Base-by-base conservation (phyloP, 2,888 invertebrate species). In the Ophioninae sp. region DNA sequence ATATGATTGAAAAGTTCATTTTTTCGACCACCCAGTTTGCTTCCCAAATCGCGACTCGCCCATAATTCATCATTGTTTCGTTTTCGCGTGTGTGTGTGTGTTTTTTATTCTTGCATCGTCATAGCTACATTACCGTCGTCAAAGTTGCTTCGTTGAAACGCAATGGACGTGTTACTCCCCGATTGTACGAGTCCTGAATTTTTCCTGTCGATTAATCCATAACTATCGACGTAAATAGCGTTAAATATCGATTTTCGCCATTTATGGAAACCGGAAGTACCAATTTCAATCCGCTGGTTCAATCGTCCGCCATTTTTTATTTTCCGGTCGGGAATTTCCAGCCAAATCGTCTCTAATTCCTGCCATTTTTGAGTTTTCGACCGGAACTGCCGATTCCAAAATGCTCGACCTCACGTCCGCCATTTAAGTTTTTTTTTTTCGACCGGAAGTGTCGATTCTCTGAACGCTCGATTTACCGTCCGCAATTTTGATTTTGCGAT, bases 1-100 rank as follows among this genome's bases (percentile, higher is more conserved):
- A 63, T 30, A 30, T 58, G 61, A 78, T 76, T 6, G 73, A 69
- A 39, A 23, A 68, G 63, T 68, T 23, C 41, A 37, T 65, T 30
- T 10, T 30, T 22, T 8, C 17, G 44, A 64, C 30, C 22, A 64
- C 13, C 9, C 2, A 39, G 17, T 39, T n/a, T 67, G 58, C 65
- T 65, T 64, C 58, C 41, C 23, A 22, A 37, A 20, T 58, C 51
- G 20, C 63, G 63, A 13, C 10, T 63, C 37, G 63, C 59, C 2
- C 22, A 20, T 8, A 20, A 22, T 63, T 10, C 23, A 30, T 13
- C 22, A 63, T 63, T 30, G 23, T 51, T 30, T 30, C 30, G 51
- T 51, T 10, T 51, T 13, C 13, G 51, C 17, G 17, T 51, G 13
- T 7, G 44, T 44, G 44, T 9, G 23, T 51, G 51, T 51, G 13